Conservation (phyloP, 2,888 invertebrate genomes). For the Baronia brevicornis region DNA sequence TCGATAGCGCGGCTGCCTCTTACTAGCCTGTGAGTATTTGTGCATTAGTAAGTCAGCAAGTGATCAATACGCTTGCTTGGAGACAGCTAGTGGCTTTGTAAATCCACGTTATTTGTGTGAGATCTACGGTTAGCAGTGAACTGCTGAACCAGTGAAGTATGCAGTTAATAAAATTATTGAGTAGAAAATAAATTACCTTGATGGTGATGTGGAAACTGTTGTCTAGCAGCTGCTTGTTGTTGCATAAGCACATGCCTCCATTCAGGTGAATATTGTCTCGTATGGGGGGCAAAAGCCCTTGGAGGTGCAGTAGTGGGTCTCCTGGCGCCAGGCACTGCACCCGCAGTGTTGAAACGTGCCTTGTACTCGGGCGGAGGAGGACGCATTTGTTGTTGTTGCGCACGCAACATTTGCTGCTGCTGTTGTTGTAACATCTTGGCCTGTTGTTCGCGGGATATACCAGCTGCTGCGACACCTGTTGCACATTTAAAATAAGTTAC, state of each 20-base stretch:
- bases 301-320: constrained; percentile 33
- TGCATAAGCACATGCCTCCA: constrained; percentile 77
- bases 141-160: background rate
- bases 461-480: constrained; percentile 59
- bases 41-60: too few relatives aligned
- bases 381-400: constrained; percentile 74
- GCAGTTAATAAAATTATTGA: too few relatives aligned
- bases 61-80: too few relatives aligned
- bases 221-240: constrained; percentile 62
- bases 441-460: constrained; percentile 76
- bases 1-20: too few relatives aligned
- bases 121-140: too few relatives aligned
- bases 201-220: constrained; percentile 67
- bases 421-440: constrained; percentile 81
- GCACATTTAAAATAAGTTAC: background rate
- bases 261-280: constrained; percentile 63
- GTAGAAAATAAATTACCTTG: constrained; percentile 47
- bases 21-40: too few relatives aligned
- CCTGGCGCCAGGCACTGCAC: constrained; percentile 34
- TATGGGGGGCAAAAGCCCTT: constrained; percentile 42
- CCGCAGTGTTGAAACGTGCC: constrained; percentile 71
- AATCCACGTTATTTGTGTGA: too few relatives aligned
- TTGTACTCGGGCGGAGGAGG: constrained; percentile 93
- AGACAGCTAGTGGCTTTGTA: too few relatives aligned
- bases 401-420: constrained; percentile 79